phyloP scores from a whole-genome alignment of 2,113 vertebrate species.

The Vulpes vulpes region DNA sequence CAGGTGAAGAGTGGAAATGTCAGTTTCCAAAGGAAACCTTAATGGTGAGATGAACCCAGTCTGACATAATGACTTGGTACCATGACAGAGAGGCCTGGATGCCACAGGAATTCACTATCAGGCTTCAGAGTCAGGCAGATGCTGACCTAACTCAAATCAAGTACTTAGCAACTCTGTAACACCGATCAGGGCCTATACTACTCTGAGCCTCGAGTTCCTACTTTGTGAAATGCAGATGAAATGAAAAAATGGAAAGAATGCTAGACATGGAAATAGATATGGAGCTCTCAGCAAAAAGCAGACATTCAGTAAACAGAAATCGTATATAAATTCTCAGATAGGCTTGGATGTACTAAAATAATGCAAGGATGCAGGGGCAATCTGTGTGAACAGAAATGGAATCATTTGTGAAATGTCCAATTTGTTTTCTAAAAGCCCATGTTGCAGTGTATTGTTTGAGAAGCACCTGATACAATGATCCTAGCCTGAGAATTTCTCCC shows the following conservation, averaged over 20 bases:
- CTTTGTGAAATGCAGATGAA: constrained; percentile 6
- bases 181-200: background rate
- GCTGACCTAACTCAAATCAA: background rate
- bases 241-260: background rate
- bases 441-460: background rate
- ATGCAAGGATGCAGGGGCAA: background rate
- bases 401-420: background rate
- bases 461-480: background rate
- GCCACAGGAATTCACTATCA: background rate
- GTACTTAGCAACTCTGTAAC: background rate
- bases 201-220: background rate
- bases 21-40: background rate
- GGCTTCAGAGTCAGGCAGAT: background rate
- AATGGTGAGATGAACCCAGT: background rate
- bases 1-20: background rate
- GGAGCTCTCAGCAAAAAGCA: background rate
- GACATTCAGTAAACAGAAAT: constrained; percentile 2
- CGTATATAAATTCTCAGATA: background rate
- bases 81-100: background rate
- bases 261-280: background rate
- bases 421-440: background rate
- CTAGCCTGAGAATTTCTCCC: constrained; percentile 25
- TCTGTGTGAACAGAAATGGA: background rate
- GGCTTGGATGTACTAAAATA: background rate
- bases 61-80: background rate